Conservation (phyloP, 2,888 invertebrate species). For the Aricia artaxerxes region DNA sequence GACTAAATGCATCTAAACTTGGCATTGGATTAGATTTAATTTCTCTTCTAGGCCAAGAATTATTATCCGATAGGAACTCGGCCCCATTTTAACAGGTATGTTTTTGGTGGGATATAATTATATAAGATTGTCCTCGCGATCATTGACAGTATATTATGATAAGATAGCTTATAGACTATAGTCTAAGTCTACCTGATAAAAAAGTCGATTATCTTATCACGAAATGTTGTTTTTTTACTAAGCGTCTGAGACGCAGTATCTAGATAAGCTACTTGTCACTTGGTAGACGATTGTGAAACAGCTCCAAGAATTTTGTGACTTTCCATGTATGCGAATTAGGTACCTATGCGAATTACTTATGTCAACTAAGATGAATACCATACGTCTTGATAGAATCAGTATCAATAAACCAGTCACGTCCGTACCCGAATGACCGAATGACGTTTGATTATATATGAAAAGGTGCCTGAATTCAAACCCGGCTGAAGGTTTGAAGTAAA, state of each 20-base stretch:
- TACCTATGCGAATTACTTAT: neutral
- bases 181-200: neutral
- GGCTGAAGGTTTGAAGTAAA: too few species aligned
- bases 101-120: too few species aligned
- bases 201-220: neutral
- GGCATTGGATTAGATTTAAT: too few species aligned
- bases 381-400: neutral
- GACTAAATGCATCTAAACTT: too few species aligned
- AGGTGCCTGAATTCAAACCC: neutral
- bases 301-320: neutral
- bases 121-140: too few species aligned
- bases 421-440: constrained; percentile 10
- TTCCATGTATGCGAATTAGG: neutral
- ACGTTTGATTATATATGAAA: neutral
- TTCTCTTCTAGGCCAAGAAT: too few species aligned
- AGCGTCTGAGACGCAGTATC: too few species aligned
- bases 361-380: neutral
- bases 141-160: too few species aligned
- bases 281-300: neutral
- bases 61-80: too few species aligned
- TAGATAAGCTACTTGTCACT: neutral
- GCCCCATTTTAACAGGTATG: too few species aligned
- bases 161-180: neutral
- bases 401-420: neutral
- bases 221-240: neutral